phyloP scores from a whole-genome alignment of 2,888 invertebrate species.

The Drosophila phalerata region DNA sequence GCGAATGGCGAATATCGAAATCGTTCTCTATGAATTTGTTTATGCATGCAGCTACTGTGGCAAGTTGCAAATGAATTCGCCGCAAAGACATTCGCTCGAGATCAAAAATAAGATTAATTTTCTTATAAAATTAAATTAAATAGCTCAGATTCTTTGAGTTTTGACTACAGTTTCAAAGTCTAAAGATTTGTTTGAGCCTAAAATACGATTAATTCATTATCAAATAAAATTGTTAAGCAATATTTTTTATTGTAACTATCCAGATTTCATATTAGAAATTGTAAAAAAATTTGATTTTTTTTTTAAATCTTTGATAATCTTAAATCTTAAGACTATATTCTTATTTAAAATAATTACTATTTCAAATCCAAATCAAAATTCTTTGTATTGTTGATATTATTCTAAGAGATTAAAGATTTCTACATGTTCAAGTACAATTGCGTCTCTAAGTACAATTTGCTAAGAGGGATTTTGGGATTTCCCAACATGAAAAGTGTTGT shows the following conservation, averaged over 20 bases:
- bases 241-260: too few relatives aligned
- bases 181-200: too few relatives aligned
- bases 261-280: too few relatives aligned
- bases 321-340: too few relatives aligned
- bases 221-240: not conserved
- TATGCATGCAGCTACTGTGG: not conserved
- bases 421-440: not conserved
- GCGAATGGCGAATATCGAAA: slow-evolving; percentile 3
- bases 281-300: too few relatives aligned
- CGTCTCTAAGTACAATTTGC: not conserved
- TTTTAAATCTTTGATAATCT: too few relatives aligned
- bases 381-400: not conserved
- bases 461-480: slow-evolving; percentile 6
- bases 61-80: slow-evolving; percentile 9
- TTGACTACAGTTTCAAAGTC: not conserved
- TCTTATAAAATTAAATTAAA: not conserved
- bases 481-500: slow-evolving; percentile 3
- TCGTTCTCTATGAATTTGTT: not conserved
- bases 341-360: not conserved
- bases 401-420: not conserved
- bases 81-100: slow-evolving; percentile 3
- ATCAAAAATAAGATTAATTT: not conserved
- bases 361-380: not conserved
- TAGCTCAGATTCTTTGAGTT: not conserved
- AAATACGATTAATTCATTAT: not conserved